Conservation (phyloP, 2,888 invertebrate species). For the Dendrolimus houi region DNA sequence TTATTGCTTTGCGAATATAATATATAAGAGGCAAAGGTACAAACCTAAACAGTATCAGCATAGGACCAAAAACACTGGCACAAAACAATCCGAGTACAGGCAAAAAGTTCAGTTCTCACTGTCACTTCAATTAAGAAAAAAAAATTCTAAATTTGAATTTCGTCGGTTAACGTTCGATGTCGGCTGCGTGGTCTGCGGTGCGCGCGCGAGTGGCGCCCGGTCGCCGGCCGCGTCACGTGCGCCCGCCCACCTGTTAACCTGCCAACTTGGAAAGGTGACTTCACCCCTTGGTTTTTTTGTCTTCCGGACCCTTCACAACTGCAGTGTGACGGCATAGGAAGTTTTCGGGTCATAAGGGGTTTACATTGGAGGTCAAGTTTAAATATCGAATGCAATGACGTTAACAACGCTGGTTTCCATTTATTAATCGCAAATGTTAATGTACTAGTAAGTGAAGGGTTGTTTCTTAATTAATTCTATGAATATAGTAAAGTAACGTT, state of each 20-base stretch:
- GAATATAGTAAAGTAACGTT: no score
- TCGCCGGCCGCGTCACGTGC: slow-evolving; percentile 60
- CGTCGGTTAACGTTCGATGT: slow-evolving; percentile 48
- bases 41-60: slow-evolving; percentile 36
- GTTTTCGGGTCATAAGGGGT: neutral
- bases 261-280: slow-evolving; percentile 41
- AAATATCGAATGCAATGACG: neutral
- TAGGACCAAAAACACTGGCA: slow-evolving; percentile 43
- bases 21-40: slow-evolving; percentile 23
- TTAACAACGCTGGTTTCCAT: no score
- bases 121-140: slow-evolving; percentile 38
- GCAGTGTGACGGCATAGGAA: neutral
- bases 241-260: slow-evolving; percentile 49
- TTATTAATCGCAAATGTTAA: no score
- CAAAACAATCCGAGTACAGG: slow-evolving; percentile 48
- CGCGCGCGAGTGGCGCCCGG: slow-evolving; percentile 68
- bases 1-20: neutral
- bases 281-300: slow-evolving; percentile 26
- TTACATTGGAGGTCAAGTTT: neutral
- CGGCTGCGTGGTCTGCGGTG: slow-evolving; percentile 55
- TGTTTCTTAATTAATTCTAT: no score
- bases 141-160: slow-evolving; percentile 33
- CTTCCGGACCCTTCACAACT: slow-evolving; percentile 29
- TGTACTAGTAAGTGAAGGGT: no score
- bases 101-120: slow-evolving; percentile 49